Base-by-base conservation (phyloP, 2,113 vertebrate genomes). In the Centropus unirufus region DNA sequence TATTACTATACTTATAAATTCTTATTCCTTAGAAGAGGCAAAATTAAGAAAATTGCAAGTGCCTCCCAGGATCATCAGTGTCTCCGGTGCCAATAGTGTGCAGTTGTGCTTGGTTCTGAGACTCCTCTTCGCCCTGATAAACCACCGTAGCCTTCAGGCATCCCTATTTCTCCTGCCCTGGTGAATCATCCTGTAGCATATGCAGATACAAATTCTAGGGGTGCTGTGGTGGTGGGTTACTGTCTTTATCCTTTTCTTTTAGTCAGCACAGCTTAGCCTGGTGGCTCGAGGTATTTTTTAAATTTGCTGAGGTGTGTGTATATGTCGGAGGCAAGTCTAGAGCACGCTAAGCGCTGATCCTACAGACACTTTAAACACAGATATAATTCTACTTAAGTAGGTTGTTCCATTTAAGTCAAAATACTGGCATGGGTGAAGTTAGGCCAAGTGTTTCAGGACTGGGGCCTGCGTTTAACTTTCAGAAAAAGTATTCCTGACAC, bases 321-420 rank as follows among this genome's bases (percentile, higher is more conserved):
- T 77, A 11, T 76, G 54, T 89, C 4, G 1, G 86, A 44, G n/a
- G 86, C 34, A 36, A 57, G 75, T 32, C 51, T 73, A 40, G 86
- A 64, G 79, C 15, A 22, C 14, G 36, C 61, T 76, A 62, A 78
- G n/a, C 52, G 6, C 83, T 78, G 88, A 49, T 92, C 72, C 62
- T 78, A 52, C 61, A 81, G 57, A 64, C 30, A 27, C 64, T 96
- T 93, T 64, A 90, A 90, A 93, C 69, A 69, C 32, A 83, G 44
- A 72, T 89, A 94, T 58, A 95, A 87, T 89, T 96, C 86, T 90
- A 2, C 58, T 93, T 78, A 82, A 89, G 83, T 87, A 90, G 73
- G 66, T 89, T 93, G 73, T 84, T 94, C 86, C 79, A 87, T 97
- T 93, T 87, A 94, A 94, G 80, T 90, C 61, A 87, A 92, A 95